phyloP scores from a whole-genome alignment of 2,113 vertebrate genomes.

The human (Homo sapiens) region GRCh38 chr12:1584501-1585000 shows the following conservation, averaged over 20 bases:
- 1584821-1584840: background rate
- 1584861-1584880: background rate
- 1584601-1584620: background rate
- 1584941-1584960: background rate
- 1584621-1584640: background rate
- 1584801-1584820: background rate
- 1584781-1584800: background rate
- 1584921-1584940: background rate
- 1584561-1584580: background rate
- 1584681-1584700: background rate
- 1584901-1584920: slow-evolving; percentile 1
- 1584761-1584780: background rate
- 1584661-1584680: background rate
- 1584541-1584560: background rate
- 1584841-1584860: background rate
- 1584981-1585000: background rate
- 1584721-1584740: background rate
- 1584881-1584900: background rate
- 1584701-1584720: background rate
- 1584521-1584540: background rate
- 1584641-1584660: background rate
- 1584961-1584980: background rate
- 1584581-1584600: background rate
- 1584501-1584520: background rate
- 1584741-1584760: background rate